These are phyloP conservation scores for Rhagoletis pomonella DNA, from an alignment of 1,140 invertebrate genomes.

Conservation along the genomic window DNA sequence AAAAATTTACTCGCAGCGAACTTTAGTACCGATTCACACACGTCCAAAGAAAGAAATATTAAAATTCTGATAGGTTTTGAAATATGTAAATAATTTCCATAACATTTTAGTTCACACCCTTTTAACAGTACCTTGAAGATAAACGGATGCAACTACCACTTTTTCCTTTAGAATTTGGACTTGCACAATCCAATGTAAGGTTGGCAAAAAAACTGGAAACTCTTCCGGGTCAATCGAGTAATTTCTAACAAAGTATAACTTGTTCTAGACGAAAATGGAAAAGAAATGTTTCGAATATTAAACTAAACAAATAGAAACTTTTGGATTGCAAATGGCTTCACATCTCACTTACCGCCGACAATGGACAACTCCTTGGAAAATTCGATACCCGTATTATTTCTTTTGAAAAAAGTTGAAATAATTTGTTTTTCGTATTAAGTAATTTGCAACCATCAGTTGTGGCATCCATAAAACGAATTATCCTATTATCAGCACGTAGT, in stretches of 20 bases:
- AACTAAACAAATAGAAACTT: not conserved
- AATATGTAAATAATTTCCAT: too few species aligned
- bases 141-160: too few species aligned
- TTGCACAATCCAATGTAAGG: not conserved
- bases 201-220: not conserved
- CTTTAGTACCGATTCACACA: too few species aligned
- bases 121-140: too few species aligned
- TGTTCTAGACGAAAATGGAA: not conserved
- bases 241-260: not conserved
- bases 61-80: too few species aligned
- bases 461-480: not conserved
- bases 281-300: not conserved
- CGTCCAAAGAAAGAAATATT: too few species aligned
- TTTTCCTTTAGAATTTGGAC: too few species aligned
- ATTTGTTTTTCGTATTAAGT: not conserved
- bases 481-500: not conserved
- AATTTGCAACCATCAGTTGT: not conserved
- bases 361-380: not conserved
- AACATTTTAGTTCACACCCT: too few species aligned
- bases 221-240: not conserved
- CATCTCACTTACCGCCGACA: not conserved
- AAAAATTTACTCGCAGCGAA: too few species aligned
- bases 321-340: not conserved
- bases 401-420: not conserved
- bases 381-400: not conserved